A percentile compares a stretch with the other conserved stretches of the same genome.
Evolutionary conservation across 2,797 vertebrate genomes (phyloP).

Genomic region (Pachyuromys duprasi): DNA sequence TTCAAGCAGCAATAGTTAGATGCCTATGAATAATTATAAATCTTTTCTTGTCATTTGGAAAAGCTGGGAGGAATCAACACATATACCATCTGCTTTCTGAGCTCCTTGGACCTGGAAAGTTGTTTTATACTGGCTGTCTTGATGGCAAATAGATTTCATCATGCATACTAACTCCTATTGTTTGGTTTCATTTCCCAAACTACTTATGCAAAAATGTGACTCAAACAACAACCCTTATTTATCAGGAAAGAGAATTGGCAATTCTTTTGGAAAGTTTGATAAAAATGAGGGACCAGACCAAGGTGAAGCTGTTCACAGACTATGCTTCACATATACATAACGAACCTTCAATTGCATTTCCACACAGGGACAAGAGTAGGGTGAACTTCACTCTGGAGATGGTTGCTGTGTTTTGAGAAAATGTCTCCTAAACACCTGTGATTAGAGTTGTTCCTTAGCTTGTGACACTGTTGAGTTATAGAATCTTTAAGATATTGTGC

Average conservation of each 20-base stretch:
- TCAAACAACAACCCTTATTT: background rate
- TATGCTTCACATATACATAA: background rate
- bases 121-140: background rate
- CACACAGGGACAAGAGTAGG: background rate
- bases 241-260: background rate
- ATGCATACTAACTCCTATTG: background rate
- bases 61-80: background rate
- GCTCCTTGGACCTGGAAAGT: background rate
- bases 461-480: background rate
- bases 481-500: background rate
- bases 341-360: background rate
- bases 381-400: accelerated
- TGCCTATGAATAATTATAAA: background rate
- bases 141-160: conserved; percentile 22
- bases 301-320: background rate
- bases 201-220: background rate
- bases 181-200: background rate
- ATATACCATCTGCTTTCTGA: conserved; percentile 13
- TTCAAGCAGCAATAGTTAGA: background rate
- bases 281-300: background rate
- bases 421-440: background rate
- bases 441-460: background rate
- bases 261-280: background rate
- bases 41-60: conserved; percentile 28
- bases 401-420: background rate